A percentile compares a stretch with the other conserved stretches of the same genome.
Evolutionary conservation across 92 coral and sea anemone species (phyloP).

Genomic region (Parazoanthus swiftii): DNA sequence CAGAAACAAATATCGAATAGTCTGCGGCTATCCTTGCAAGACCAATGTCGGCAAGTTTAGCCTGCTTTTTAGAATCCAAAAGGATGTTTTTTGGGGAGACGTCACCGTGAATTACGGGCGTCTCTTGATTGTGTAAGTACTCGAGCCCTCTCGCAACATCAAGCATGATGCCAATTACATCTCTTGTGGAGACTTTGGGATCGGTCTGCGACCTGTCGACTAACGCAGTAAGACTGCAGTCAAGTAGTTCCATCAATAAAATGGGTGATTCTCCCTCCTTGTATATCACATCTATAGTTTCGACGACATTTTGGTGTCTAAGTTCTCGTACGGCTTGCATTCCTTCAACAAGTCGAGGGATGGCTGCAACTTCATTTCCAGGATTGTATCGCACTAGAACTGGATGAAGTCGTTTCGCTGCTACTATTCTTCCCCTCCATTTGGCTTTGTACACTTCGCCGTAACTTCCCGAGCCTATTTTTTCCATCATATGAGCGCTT

Average conservation of each 20-base stretch:
- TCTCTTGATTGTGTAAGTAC: slow-evolving; percentile 46
- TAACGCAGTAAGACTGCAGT: slow-evolving; percentile 45
- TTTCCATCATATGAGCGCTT: slow-evolving; percentile 21
- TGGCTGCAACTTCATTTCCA: slow-evolving; percentile 12
- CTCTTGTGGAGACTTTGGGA: slow-evolving; percentile 32
- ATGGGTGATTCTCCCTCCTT: slow-evolving; percentile 45
- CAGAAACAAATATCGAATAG: slow-evolving; percentile 39
- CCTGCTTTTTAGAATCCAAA: slow-evolving; percentile 45
- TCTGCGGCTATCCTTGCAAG: slow-evolving; percentile 45
- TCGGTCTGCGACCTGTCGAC: slow-evolving; percentile 32
- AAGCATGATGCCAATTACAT: slow-evolving; percentile 50
- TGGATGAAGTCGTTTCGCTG: slow-evolving; percentile 58
- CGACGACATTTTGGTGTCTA: slow-evolving; percentile 53
- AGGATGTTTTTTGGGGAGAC: slow-evolving; percentile 56
- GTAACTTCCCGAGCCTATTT: slow-evolving; percentile 50
- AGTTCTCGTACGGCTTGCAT: slow-evolving; percentile 45
- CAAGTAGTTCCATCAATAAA: slow-evolving; percentile 57
- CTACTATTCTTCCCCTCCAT: slow-evolving; percentile 59
- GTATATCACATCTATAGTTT: slow-evolving; percentile 31
- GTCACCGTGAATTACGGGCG: slow-evolving; percentile 51
- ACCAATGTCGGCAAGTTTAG: slow-evolving; percentile 58
- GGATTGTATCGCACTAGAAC: slow-evolving; percentile 32
- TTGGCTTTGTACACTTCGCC: slow-evolving; percentile 65
- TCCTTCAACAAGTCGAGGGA: slow-evolving; percentile 44
- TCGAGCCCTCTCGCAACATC: slow-evolving; percentile 59